Percentiles rank a stretch among this genome's conserved stretches.
Conservation (phyloP, 2,797 vertebrate species). For the Holocentrus rufus region DNA sequence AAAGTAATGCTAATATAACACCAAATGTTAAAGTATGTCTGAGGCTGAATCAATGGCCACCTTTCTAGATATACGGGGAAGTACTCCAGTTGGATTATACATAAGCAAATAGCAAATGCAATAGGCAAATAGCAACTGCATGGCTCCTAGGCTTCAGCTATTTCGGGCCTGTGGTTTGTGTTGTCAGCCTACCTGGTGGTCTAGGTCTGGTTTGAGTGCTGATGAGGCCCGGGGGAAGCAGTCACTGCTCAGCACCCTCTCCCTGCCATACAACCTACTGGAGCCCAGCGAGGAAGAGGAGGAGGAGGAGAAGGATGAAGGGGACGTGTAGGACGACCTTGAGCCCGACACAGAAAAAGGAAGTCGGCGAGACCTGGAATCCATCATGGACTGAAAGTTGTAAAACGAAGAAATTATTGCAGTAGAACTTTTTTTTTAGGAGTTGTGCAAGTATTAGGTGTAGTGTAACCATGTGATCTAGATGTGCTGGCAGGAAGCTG, state of each 20-base stretch:
- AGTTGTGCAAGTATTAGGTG: too few species aligned
- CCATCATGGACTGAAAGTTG: slow-evolving; percentile 85
- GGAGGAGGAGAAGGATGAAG: slow-evolving; percentile 69
- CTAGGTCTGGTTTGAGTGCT: slow-evolving; percentile 86
- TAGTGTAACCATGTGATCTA: too few species aligned
- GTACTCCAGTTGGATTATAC: background rate
- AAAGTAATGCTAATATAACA: too few species aligned
- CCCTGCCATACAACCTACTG: slow-evolving; percentile 78
- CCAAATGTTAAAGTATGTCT: too few species aligned
- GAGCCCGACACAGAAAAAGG: slow-evolving; percentile 88
- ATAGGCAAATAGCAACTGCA: background rate
- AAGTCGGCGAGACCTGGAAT: slow-evolving; percentile 93
- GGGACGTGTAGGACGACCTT: slow-evolving; percentile 74
- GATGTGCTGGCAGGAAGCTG: background rate
- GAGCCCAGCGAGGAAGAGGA: slow-evolving; percentile 76
- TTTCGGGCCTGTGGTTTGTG: background rate
- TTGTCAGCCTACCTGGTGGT: slow-evolving; percentile 86
- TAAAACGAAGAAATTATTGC: slow-evolving; percentile 29
- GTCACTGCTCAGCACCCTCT: slow-evolving; percentile 81
- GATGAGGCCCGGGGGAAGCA: slow-evolving; percentile 85
- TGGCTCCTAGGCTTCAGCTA: background rate
- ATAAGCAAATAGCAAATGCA: background rate
- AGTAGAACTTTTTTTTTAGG: too few species aligned
- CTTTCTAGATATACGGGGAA: background rate
- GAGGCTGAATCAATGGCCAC: too few species aligned